Conservation (phyloP, 2,888 invertebrate species). For the Cybosia mesomella region DNA sequence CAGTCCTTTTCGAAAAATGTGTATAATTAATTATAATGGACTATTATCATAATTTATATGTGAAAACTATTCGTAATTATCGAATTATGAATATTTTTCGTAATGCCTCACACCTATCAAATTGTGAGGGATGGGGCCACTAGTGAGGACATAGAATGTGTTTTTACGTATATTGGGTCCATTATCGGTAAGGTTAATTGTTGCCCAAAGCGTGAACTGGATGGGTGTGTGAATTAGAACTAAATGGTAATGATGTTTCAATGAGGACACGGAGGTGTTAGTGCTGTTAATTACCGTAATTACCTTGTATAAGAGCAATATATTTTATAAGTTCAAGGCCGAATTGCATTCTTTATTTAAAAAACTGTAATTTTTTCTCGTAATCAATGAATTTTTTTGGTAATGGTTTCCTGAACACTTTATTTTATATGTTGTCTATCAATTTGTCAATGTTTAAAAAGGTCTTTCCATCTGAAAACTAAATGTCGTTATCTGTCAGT, state of each 20-base stretch:
- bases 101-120: too few species aligned
- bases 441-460: not conserved
- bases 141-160: conserved; percentile 12
- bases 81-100: too few species aligned
- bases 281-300: not conserved
- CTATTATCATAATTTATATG: conserved; percentile 1
- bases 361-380: not conserved
- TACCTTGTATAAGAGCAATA: conserved; percentile 6
- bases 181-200: conserved; percentile 25
- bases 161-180: not conserved
- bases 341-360: not conserved
- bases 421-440: not conserved
- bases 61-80: conserved; percentile 14
- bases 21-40: not conserved
- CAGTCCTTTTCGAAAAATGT: not conserved
- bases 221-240: not conserved
- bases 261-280: conserved; percentile 13
- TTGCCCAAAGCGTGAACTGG: conserved; percentile 13
- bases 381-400: not conserved
- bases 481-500: too few species aligned
- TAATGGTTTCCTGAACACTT: not conserved
- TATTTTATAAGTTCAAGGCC: not conserved
- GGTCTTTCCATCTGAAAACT: not conserved
- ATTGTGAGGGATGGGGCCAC: not conserved
- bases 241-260: conserved; percentile 18